These are phyloP conservation scores for Tethea ocularis DNA, from an alignment of 2,888 invertebrate species.

Conservation along the genomic window DNA sequence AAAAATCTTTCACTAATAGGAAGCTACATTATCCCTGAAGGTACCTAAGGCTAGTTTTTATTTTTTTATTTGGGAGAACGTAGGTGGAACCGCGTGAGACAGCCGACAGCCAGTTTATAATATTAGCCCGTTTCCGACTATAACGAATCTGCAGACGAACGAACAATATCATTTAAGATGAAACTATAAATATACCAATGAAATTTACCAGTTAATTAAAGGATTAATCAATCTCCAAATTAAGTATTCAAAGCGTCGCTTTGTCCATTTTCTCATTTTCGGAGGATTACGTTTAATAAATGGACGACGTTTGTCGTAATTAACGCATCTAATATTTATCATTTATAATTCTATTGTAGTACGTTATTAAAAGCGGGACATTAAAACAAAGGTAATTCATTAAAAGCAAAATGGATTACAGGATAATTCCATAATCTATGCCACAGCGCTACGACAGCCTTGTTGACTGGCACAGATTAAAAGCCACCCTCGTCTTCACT, in stretches of 20 bases:
- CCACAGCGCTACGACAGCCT: neutral
- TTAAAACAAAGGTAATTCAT: neutral
- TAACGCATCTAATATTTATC: neutral
- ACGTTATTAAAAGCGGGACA: neutral
- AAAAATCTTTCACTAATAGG: too few species aligned
- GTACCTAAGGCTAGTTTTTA: too few species aligned
- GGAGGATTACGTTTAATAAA: neutral
- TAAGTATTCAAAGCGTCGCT: neutral
- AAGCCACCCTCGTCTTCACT: neutral
- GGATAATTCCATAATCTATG: neutral
- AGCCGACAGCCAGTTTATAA: too few species aligned
- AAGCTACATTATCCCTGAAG: too few species aligned
- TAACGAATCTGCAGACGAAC: too few species aligned
- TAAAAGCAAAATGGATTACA: neutral
- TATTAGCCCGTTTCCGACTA: too few species aligned
- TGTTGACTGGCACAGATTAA: neutral
- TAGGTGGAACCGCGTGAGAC: too few species aligned
- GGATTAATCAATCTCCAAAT: neutral
- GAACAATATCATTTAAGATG: neutral
- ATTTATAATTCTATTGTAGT: neutral
- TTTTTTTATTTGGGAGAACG: too few species aligned
- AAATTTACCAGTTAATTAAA: neutral
- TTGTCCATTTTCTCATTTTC: constrained; percentile 3
- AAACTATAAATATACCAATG: neutral
- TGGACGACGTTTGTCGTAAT: neutral